Evolutionary conservation across 2,113 vertebrate genomes (phyloP), one percentile per base, ranked within the genome.

Genomic region (Terrapene triunguis): DNA sequence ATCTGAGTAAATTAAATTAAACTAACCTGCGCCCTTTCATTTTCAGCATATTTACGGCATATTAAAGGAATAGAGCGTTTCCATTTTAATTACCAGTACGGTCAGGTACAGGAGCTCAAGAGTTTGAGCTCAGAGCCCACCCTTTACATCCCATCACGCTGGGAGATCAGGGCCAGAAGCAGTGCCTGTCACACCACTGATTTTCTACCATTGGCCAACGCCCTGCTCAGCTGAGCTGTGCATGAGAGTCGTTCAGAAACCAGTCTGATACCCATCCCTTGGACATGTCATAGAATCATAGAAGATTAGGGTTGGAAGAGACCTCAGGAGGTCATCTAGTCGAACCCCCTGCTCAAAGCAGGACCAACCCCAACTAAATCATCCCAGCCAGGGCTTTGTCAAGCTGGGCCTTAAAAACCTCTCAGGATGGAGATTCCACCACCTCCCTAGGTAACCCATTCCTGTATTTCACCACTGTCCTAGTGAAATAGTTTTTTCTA

Each of bases 1-100:
- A 93, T 89, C 88, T 89, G 89, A 85, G 94, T 97, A 97, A 98
- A 91, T 8, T 79, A 93, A 96, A 97, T 95, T 93, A 95, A 97
- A 85, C 78, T 80, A 90, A 93, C 88, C 88, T 95, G 83, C 85
- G 81, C 89, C 82, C 94, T 97, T 89, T 97, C 79, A 55, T 89
- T 89, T 96, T 92, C 96, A 94, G 93, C 89, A 94, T 92, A 81
- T 89, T 97, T 89, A 95, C 55, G 59, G 69, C 48, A 16, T 29
- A 74, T 84, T 95, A 88, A 93, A 92, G 81, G 59, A 96, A 94
- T 54, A 42, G 27, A 92, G 53, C 32, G 25, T 81, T 24, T 81
- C 89, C 69, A 0, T 62, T 91, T 54, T 78, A 42, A 2, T 90
- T 93, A 90, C 51, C n/a, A 53, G 2, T 1, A 1, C 86, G 65